Percentiles rank a stretch among this genome's conserved stretches.
Conservation (phyloP, 2,113 vertebrate genomes). For the Isurus oxyrinchus region DNA sequence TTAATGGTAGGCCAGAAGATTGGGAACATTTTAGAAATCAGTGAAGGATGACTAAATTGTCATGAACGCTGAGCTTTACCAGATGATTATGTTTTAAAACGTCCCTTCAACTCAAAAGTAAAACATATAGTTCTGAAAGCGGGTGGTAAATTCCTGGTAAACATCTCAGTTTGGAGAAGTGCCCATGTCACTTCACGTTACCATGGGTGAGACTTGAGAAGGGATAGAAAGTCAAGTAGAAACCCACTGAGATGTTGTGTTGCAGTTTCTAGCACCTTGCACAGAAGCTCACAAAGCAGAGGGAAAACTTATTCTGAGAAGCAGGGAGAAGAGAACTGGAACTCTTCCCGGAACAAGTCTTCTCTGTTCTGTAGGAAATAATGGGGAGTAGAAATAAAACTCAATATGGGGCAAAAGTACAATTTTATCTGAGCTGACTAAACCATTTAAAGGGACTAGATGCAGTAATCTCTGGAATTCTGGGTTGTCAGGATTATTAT, state of each 20-base stretch:
- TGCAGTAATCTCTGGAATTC: background rate
- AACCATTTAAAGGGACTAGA: background rate
- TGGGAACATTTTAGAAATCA: background rate
- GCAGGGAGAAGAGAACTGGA: too few relatives aligned
- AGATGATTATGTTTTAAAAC: background rate
- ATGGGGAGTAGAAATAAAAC: background rate
- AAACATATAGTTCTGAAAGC: background rate
- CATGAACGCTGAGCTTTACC: background rate
- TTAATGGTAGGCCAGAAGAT: background rate
- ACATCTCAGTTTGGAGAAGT: background rate
- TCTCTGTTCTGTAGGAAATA: background rate
- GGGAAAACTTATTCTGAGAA: background rate
- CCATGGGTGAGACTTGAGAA: background rate
- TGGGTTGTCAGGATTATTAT: background rate
- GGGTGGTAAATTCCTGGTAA: background rate
- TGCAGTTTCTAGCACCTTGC: background rate
- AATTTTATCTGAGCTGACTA: background rate
- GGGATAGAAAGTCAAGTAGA: background rate
- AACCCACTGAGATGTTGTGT: background rate
- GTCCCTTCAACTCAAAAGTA: background rate
- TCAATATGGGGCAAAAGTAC: background rate
- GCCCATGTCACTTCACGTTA: background rate
- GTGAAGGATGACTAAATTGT: background rate
- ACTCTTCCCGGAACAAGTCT: background rate
- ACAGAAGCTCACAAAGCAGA: background rate